Evolutionary conservation across 2,888 invertebrate species (phyloP).

Genomic region (Amiota communis): DNA sequence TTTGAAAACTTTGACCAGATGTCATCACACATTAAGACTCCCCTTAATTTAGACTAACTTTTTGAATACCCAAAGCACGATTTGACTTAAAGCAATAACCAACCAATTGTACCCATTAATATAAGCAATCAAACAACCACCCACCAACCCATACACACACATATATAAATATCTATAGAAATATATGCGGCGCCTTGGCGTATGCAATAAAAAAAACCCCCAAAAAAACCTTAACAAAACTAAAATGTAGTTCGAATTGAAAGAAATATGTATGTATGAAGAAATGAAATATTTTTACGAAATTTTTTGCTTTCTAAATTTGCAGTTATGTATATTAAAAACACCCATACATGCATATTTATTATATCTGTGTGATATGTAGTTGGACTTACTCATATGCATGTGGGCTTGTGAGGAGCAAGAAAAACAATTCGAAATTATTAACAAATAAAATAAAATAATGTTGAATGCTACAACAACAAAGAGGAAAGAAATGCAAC

Average conservation of each 20-base stretch:
- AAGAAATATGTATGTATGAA: constrained; percentile 17
- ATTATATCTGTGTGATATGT: background rate
- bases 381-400: background rate
- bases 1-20: no score
- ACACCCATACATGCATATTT: background rate
- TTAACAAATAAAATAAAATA: background rate
- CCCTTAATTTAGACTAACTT: no score
- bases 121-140: background rate
- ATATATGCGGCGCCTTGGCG: constrained; percentile 2
- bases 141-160: background rate
- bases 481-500: no score
- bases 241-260: background rate
- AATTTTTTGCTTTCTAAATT: constrained; percentile 4
- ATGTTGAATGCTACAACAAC: background rate
- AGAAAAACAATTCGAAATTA: background rate
- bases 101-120: background rate
- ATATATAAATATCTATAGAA: background rate
- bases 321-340: background rate
- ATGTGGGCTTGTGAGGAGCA: background rate
- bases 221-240: background rate
- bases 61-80: no score
- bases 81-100: no score
- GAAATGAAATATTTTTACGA: constrained; percentile 1
- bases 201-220: constrained; percentile 25
- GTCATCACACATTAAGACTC: no score